These are phyloP conservation scores for Aegithalos caudatus DNA, from an alignment of 2,113 vertebrate species.

Conservation along the genomic window DNA sequence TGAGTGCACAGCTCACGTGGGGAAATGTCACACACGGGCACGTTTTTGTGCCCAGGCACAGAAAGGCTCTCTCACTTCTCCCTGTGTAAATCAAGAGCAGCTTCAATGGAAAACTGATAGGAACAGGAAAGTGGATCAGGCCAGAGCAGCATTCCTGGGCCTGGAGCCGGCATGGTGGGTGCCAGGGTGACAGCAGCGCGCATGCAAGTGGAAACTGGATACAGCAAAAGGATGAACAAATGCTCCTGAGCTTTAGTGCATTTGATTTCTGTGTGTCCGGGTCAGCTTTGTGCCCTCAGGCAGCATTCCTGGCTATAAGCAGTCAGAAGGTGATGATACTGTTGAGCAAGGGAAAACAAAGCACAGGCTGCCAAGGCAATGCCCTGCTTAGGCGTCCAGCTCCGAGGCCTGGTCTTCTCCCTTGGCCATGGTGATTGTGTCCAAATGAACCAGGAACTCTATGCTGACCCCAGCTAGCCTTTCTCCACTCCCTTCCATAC, in stretches of 20 bases:
- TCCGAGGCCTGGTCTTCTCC: background rate
- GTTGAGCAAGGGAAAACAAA: slow-evolving; percentile 6
- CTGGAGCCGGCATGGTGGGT: background rate
- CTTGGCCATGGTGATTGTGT: background rate
- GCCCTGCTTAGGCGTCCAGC: background rate
- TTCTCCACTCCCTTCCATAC: background rate
- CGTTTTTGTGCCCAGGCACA: background rate
- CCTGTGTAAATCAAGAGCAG: background rate
- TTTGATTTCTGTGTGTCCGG: slow-evolving; percentile 29
- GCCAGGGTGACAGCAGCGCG: slow-evolving; percentile 24
- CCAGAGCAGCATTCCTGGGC: slow-evolving; percentile 36
- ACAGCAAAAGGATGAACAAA: slow-evolving; percentile 36
- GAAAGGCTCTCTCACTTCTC: background rate
- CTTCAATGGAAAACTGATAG: slow-evolving; percentile 47
- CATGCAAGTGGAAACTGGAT: slow-evolving; percentile 44
- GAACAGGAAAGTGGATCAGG: slow-evolving; percentile 42
- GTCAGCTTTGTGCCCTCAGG: slow-evolving; percentile 43
- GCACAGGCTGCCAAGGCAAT: background rate
- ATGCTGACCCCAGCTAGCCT: background rate
- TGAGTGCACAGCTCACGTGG: background rate
- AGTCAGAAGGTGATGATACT: background rate
- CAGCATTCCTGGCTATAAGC: slow-evolving; percentile 47
- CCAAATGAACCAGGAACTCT: background rate
- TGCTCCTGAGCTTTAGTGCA: slow-evolving; percentile 30
- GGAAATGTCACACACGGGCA: background rate